Percentiles rank a stretch among this genome's conserved stretches.
Conservation (phyloP, 30 jellyfish, hydroid and myxozoan species). For the Hydra vulgaris region DNA sequence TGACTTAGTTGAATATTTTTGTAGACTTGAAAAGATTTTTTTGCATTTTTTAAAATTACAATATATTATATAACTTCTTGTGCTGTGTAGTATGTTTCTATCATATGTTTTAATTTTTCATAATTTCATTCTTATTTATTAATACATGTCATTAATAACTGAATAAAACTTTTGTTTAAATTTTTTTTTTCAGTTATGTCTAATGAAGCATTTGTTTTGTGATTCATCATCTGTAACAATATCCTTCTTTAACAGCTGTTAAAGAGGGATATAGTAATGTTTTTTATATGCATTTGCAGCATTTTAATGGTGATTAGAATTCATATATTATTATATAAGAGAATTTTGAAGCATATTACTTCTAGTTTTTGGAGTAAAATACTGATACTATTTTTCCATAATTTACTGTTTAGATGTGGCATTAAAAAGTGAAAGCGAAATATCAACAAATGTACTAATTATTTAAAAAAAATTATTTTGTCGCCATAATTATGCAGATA, state of each 20-base stretch:
- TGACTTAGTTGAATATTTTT: not conserved
- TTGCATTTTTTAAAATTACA: too few species aligned
- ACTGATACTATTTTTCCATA: not conserved
- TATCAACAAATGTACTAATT: not conserved
- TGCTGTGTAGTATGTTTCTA: not conserved
- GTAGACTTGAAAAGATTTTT: not conserved
- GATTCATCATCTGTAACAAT: too few species aligned
- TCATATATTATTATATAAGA: not conserved
- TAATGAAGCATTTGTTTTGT: not conserved
- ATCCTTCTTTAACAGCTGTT: not conserved
- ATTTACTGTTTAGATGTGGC: not conserved
- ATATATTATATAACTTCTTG: not conserved
- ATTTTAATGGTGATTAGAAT: not conserved
- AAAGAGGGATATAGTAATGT: not conserved
- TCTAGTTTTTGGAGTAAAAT: not conserved
- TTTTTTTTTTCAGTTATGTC: not conserved
- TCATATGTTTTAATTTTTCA: not conserved
- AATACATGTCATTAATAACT: not conserved
- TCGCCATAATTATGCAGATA: not conserved
- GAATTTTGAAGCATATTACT: not conserved
- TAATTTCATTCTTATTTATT: not conserved
- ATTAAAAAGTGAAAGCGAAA: not conserved
- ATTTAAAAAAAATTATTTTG: not conserved
- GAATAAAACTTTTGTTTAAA: not conserved
- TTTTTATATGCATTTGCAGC: not conserved